phyloP scores from a whole-genome alignment of 2,113 vertebrate genomes.

The Microcebus griseorufus region DNA sequence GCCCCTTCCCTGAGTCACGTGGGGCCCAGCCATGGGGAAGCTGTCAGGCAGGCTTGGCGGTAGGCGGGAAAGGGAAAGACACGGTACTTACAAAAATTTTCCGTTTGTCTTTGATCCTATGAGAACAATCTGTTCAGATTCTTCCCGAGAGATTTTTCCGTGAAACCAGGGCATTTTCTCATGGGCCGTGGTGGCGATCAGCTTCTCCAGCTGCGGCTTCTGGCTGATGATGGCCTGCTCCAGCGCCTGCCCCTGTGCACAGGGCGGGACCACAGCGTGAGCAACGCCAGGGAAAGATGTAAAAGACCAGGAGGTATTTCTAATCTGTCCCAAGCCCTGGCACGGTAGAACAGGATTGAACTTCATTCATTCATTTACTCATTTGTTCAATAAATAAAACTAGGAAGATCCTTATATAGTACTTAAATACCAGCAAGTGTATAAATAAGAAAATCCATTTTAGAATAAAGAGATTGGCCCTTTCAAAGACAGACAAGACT shows the following conservation, averaged over 20 bases:
- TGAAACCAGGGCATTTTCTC: conserved; percentile 99
- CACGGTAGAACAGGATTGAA: background rate
- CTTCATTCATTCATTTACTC: rapidly evolving
- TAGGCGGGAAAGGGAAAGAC: no score
- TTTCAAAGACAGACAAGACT: background rate
- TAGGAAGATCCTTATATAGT: no score
- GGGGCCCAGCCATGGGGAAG: background rate
- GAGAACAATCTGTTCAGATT: conserved; percentile 92
- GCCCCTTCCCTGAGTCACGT: rapidly evolving
- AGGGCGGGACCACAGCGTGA: background rate
- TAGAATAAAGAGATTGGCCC: background rate
- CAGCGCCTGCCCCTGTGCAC: conserved; percentile 90
- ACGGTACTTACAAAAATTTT: conserved; percentile 93
- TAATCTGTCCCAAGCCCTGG: background rate
- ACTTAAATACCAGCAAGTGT: background rate
- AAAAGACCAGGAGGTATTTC: background rate
- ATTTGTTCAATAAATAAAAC: background rate
- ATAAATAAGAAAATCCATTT: background rate
- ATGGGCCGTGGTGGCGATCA: conserved; percentile 96
- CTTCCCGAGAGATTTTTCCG: conserved; percentile 90
- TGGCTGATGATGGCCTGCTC: conserved; percentile 99
- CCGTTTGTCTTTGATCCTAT: conserved; percentile 88
- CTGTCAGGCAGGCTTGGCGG: rapidly evolving
- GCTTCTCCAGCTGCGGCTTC: conserved; percentile 96
- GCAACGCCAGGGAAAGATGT: rapidly evolving